Percentiles rank a stretch among this genome's conserved stretches.
phyloP scores from a whole-genome alignment of 2,113 vertebrate species.

The Calyptomena viridis region DNA sequence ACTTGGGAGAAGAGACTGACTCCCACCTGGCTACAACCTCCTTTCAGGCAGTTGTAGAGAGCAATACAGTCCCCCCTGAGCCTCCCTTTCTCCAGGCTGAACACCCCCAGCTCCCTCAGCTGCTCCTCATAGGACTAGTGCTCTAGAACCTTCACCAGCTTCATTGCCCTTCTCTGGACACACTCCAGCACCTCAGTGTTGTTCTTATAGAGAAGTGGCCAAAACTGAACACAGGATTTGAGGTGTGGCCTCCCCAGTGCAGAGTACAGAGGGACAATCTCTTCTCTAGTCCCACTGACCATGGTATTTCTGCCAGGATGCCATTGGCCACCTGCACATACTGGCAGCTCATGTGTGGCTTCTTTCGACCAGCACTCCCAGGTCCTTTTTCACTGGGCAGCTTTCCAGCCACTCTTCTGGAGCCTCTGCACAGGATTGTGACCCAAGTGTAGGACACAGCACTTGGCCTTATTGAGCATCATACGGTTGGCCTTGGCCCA shows the following conservation, averaged over 20 bases:
- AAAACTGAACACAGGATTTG: rapidly evolving
- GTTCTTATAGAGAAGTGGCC: background rate
- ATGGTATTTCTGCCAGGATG: background rate
- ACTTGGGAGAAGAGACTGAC: background rate
- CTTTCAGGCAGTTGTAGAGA: background rate
- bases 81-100: background rate
- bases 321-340: background rate
- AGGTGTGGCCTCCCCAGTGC: background rate
- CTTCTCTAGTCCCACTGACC: background rate
- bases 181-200: rapidly evolving
- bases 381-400: background rate
- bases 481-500: background rate
- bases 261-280: rapidly evolving
- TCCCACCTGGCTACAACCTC: background rate
- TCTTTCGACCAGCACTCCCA: background rate
- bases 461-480: background rate
- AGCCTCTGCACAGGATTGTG: background rate
- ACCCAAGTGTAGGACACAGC: background rate
- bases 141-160: background rate
- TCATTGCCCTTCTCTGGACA: background rate
- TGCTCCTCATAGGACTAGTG: background rate
- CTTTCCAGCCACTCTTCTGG: background rate
- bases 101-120: background rate
- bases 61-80: background rate
- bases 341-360: background rate